Percentiles rank a stretch among this genome's conserved stretches.
Evolutionary conservation across 2,888 invertebrate genomes (phyloP).

Genomic region (Folsomia manolachei): DNA sequence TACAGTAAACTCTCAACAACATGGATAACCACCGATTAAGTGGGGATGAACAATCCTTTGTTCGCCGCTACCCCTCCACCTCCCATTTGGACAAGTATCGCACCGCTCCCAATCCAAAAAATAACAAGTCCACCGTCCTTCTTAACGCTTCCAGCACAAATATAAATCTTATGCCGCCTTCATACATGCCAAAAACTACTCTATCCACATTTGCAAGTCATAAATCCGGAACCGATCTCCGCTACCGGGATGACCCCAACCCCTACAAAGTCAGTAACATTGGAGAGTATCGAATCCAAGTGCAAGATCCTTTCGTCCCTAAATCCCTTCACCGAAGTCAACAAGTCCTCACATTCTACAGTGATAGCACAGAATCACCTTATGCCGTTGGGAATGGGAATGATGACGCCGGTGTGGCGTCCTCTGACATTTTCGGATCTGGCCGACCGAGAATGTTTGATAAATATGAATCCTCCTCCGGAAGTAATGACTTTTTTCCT

Average conservation of each 20-base stretch:
- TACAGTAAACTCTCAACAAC: no score
- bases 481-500: conserved; percentile 1
- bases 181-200: conserved; percentile 42
- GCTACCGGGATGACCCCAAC: conserved; percentile 50
- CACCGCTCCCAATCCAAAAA: conserved; percentile 23
- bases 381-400: conserved; percentile 11
- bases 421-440: background rate
- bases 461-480: background rate
- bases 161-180: conserved; percentile 24
- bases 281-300: conserved; percentile 48
- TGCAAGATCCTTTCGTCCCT: conserved; percentile 47
- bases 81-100: conserved; percentile 45
- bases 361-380: conserved; percentile 1
- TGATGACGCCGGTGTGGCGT: no score
- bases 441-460: conserved; percentile 1
- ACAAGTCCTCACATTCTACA: conserved; percentile 33
- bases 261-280: conserved; percentile 50
- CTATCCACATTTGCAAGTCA: conserved; percentile 48
- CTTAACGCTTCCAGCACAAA: conserved; percentile 34
- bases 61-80: conserved; percentile 48
- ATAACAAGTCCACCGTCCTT: conserved; percentile 25
- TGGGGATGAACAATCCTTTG: conserved; percentile 36
- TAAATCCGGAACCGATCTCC: conserved; percentile 26
- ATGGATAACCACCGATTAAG: conserved; percentile 28
- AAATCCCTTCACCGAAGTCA: conserved; percentile 28